A percentile compares a stretch with the other conserved stretches of the same genome.
These are phyloP conservation scores for Agrilus biguttatus DNA, from an alignment of 2,888 invertebrate species.

Conservation along the genomic window DNA sequence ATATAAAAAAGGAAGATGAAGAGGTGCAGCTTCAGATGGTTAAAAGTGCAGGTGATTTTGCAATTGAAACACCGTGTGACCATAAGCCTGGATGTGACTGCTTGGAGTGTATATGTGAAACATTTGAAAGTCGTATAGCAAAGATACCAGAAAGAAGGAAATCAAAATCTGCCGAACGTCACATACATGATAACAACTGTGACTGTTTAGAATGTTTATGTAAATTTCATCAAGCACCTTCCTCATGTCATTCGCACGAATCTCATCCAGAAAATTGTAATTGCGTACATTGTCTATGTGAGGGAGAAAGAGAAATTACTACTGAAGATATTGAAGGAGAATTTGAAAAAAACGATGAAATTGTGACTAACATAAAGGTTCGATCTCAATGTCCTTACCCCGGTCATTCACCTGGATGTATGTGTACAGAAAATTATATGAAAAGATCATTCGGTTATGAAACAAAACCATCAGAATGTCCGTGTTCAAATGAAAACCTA, in stretches of 20 bases:
- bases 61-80: neutral
- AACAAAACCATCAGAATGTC: too few relatives aligned
- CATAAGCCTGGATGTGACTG: neutral
- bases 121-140: neutral
- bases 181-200: neutral
- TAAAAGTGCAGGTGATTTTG: neutral
- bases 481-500: too few relatives aligned
- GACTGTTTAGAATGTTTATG: conserved; percentile 1
- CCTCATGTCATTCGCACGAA: too few relatives aligned
- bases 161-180: too few relatives aligned
- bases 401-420: neutral
- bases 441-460: too few relatives aligned
- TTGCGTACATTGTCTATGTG: neutral
- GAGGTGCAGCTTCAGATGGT: too few relatives aligned
- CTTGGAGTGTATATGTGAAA: neutral
- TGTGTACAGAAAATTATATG: neutral
- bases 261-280: neutral
- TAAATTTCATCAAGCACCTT: neutral
- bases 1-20: too few relatives aligned
- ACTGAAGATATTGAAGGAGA: neutral
- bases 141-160: too few relatives aligned
- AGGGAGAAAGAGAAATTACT: too few relatives aligned
- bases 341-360: neutral
- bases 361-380: too few relatives aligned
- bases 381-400: too few relatives aligned